phyloP scores from a whole-genome alignment of 1,140 invertebrate species.

The Procambarus virginalis region DNA sequence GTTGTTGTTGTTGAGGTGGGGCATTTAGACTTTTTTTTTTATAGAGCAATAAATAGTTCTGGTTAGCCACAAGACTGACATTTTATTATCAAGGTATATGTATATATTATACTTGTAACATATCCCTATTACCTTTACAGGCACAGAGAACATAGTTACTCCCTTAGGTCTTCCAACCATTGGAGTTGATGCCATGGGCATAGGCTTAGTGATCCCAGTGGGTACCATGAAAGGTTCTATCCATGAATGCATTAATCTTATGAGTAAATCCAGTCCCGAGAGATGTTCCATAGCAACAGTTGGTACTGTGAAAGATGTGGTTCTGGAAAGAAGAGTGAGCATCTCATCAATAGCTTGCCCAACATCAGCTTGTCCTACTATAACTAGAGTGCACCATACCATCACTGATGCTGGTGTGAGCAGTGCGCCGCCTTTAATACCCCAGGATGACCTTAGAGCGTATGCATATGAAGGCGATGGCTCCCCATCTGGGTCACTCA shows the following conservation, averaged over 20 bases:
- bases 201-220: no score
- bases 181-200: not conserved
- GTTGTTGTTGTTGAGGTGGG: no score
- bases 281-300: not conserved
- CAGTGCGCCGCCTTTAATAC: not conserved
- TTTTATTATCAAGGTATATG: no score
- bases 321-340: not conserved
- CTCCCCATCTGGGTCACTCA: not conserved
- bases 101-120: no score
- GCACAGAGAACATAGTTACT: not conserved
- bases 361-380: not conserved
- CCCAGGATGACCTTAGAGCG: not conserved
- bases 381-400: not conserved
- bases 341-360: not conserved
- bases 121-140: not conserved
- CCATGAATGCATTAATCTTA: not conserved
- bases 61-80: no score
- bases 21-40: no score
- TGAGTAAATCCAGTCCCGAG: not conserved
- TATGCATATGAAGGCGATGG: not conserved
- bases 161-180: not conserved
- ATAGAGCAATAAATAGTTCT: no score
- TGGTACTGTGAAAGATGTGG: not conserved
- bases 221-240: not conserved
- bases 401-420: not conserved